Conservation (phyloP, 1,140 invertebrate species). For the Drosophila bocqueti region DNA sequence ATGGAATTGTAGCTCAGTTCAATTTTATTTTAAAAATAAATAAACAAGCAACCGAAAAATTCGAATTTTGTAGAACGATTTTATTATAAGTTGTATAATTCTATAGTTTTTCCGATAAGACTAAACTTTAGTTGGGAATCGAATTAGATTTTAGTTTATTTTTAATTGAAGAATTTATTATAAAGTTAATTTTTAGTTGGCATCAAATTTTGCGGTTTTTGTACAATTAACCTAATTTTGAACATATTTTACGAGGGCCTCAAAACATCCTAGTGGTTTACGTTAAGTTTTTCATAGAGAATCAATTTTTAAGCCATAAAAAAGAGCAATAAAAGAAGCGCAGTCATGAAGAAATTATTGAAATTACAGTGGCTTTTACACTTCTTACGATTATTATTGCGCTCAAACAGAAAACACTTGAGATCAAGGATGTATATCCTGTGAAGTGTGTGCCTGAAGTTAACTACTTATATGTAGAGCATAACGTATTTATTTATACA, state of each 20-base stretch:
- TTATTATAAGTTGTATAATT: background rate
- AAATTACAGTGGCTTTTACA: background rate
- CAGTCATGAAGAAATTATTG: background rate
- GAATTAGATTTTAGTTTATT: background rate
- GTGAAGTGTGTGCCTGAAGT: slow-evolving; percentile 9
- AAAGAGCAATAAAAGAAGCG: too few relatives aligned
- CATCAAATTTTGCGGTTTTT: too few relatives aligned
- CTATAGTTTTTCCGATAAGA: background rate
- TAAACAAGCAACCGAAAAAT: too few relatives aligned
- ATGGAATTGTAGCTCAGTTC: too few relatives aligned
- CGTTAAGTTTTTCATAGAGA: background rate
- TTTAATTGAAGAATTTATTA: too few relatives aligned
- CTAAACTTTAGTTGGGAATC: background rate
- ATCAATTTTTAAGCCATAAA: background rate
- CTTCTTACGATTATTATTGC: slow-evolving; percentile 1
- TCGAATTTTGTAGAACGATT: too few relatives aligned
- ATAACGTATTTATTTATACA: slow-evolving; percentile 5
- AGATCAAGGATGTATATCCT: background rate
- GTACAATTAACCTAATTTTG: too few relatives aligned
- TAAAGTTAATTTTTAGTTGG: too few relatives aligned
- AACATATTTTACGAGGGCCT: too few relatives aligned
- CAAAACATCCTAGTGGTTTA: too few relatives aligned
- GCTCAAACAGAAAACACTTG: slow-evolving; percentile 3
- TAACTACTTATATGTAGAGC: slow-evolving; percentile 11
- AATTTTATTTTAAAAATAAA: too few relatives aligned